A percentile compares a stretch with the other conserved stretches of the same genome.
Conservation (phyloP, 2,113 vertebrate genomes). For the Athene noctua region DNA sequence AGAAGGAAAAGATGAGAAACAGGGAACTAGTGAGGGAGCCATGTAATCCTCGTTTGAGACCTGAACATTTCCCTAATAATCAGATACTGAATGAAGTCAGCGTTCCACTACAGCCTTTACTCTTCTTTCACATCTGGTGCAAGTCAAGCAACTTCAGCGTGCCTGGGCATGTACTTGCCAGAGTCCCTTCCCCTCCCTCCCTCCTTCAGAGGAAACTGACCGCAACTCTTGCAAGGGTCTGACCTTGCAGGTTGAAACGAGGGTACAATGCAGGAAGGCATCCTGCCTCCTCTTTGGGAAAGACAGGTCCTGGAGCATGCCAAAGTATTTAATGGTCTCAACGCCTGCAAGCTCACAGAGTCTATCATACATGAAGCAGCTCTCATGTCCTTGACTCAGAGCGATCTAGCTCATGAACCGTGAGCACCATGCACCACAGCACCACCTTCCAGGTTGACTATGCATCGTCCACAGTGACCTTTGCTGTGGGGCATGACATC, state of each 20-base stretch:
- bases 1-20: neutral
- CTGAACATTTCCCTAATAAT: fast-evolving
- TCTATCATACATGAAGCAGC: fast-evolving
- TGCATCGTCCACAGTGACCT: fast-evolving
- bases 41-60: neutral
- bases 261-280: neutral
- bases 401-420: too few species aligned
- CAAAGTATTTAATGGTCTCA: neutral
- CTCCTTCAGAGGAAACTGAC: neutral
- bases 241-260: slow-evolving; percentile 17
- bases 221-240: neutral
- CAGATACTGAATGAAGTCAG: neutral
- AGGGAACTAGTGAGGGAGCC: neutral
- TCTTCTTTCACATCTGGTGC: neutral
- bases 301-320: neutral
- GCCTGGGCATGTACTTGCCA: neutral
- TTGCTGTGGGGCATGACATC: fast-evolving
- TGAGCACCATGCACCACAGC: fast-evolving
- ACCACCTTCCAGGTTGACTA: fast-evolving
- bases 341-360: neutral
- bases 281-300: neutral
- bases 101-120: neutral
- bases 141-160: neutral
- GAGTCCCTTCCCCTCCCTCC: neutral
- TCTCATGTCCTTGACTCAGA: neutral